Evolutionary conservation across 2,888 invertebrate genomes (phyloP).

Genomic region (Drosophila quinaria): DNA sequence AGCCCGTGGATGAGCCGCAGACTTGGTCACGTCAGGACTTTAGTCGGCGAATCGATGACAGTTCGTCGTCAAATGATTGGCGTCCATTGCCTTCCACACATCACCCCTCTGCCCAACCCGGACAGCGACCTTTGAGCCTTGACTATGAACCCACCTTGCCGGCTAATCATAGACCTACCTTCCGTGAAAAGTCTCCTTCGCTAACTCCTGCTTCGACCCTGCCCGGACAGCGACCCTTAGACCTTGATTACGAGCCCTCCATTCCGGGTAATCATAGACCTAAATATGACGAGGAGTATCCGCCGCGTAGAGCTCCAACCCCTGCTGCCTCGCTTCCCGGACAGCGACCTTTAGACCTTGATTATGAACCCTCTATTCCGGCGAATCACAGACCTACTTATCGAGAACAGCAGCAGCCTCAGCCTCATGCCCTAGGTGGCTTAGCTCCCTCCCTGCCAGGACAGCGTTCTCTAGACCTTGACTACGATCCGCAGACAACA

Average conservation of each 20-base stretch:
- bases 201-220: neutral
- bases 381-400: slow-evolving; percentile 1
- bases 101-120: slow-evolving; percentile 17
- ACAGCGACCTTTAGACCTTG: slow-evolving; percentile 32
- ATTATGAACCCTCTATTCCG: neutral
- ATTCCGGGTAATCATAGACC: neutral
- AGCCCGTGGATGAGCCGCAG: slow-evolving; percentile 72
- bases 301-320: slow-evolving; percentile 1
- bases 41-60: slow-evolving; percentile 58
- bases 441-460: neutral
- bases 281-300: neutral
- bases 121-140: slow-evolving; percentile 28
- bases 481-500: slow-evolving; percentile 16
- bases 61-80: slow-evolving; percentile 21
- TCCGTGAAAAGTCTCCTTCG: neutral
- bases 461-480: slow-evolving; percentile 38
- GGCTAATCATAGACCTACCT: neutral
- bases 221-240: neutral
- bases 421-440: neutral
- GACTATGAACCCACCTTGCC: neutral
- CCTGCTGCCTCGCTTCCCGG: slow-evolving; percentile 10
- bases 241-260: slow-evolving; percentile 1
- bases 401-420: neutral
- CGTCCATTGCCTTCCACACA: slow-evolving; percentile 15
- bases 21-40: slow-evolving; percentile 58